phyloP scores from a whole-genome alignment of 2,888 invertebrate genomes.

The Tolmerus cingulatus region DNA sequence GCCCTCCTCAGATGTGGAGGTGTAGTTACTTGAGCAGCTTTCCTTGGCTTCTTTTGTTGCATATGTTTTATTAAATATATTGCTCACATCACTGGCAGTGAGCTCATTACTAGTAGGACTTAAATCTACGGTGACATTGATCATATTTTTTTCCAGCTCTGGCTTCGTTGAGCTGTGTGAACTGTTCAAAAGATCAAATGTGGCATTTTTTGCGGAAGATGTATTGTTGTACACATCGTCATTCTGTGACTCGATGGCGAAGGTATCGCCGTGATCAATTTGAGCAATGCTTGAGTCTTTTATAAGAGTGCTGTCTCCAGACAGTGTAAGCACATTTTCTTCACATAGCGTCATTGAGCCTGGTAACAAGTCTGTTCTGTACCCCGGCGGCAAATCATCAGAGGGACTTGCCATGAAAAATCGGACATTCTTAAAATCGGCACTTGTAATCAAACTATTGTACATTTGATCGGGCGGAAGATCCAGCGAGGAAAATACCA shows the following conservation, averaged over 20 bases:
- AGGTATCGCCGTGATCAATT: conserved; percentile 53
- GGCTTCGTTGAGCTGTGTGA: not conserved
- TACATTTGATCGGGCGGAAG: conserved; percentile 59
- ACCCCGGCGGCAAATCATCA: not conserved
- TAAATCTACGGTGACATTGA: not conserved
- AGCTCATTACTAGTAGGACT: not conserved
- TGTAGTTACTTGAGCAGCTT: not conserved
- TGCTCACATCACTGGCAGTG: not conserved
- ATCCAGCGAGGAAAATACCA: conserved; percentile 59
- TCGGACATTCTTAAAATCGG: conserved; percentile 56
- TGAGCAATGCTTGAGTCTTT: conserved; percentile 62
- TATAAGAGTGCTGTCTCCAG: conserved; percentile 59
- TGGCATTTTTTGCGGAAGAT: not conserved
- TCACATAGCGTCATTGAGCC: not conserved
- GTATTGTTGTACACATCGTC: not conserved
- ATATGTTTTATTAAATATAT: not conserved
- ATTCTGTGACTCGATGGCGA: not conserved
- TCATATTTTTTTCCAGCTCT: not conserved
- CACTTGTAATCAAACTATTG: conserved; percentile 61
- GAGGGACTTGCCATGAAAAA: conserved; percentile 17
- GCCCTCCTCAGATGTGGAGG: not conserved
- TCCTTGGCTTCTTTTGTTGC: not conserved
- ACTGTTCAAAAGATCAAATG: not conserved
- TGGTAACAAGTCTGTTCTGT: not conserved
- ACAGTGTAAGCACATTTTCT: conserved; percentile 58